phyloP scores from a whole-genome alignment of 2,113 vertebrate species.

The Phoxinus phoxinus region DNA sequence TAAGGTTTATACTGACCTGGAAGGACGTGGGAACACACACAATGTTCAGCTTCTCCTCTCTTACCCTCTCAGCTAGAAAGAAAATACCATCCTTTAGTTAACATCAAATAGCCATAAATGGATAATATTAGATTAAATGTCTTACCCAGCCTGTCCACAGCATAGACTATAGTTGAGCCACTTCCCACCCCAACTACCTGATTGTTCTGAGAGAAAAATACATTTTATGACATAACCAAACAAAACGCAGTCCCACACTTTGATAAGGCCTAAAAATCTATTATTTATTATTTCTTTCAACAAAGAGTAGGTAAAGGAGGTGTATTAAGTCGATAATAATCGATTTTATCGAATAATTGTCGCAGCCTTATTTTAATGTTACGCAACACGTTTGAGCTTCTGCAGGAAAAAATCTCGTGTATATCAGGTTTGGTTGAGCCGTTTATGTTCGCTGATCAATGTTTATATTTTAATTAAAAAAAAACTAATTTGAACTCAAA shows the following conservation, averaged over 20 bases:
- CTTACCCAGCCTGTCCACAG: constrained; percentile 91
- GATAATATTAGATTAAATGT: not conserved
- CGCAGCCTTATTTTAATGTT: too few species aligned
- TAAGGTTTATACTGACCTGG: constrained; percentile 78
- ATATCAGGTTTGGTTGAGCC: too few species aligned
- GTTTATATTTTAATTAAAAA: too few species aligned
- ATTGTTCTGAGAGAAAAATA: constrained; percentile 80
- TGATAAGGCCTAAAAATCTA: not conserved
- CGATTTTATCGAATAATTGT: too few species aligned
- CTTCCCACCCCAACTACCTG: constrained; percentile 96
- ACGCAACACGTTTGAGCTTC: too few species aligned
- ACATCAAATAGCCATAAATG: not conserved
- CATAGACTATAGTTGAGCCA: constrained; percentile 94
- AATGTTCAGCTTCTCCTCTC: constrained; percentile 89
- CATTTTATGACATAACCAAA: not conserved
- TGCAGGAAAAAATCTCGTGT: too few species aligned
- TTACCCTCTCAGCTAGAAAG: constrained; percentile 87
- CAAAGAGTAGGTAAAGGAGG: not conserved
- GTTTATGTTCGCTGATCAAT: too few species aligned
- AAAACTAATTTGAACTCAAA: too few species aligned
- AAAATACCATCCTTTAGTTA: constrained; percentile 38
- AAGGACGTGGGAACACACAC: constrained; percentile 95
- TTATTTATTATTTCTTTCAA: not conserved
- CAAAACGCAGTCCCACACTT: not conserved
- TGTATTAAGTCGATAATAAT: too few species aligned